Conservation (phyloP, 2,797 vertebrate genomes). For the Orestias chungarensis region DNA sequence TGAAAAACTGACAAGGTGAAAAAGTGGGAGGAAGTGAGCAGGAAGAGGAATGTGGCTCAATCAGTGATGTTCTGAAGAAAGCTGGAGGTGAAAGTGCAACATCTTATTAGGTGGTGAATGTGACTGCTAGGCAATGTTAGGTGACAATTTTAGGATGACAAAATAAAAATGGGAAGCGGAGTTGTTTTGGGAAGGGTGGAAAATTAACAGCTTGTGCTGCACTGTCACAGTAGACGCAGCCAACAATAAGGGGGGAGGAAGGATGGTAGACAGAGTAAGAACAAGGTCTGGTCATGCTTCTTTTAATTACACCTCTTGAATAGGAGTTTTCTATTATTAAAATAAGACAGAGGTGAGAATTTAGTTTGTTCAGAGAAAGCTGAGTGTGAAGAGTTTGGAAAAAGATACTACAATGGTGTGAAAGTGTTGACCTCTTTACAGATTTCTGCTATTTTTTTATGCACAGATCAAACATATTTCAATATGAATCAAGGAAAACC, state of each 20-base stretch:
- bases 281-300: constrained; percentile 52
- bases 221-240: constrained; percentile 43
- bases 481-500: not conserved
- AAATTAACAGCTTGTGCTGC: constrained; percentile 43
- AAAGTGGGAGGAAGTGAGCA: constrained; percentile 39
- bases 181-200: constrained; percentile 15
- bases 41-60: constrained; percentile 51
- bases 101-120: constrained; percentile 53
- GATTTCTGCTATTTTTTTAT: not conserved
- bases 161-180: constrained; percentile 58
- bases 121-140: constrained; percentile 63
- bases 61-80: constrained; percentile 49
- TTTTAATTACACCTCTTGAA: constrained; percentile 65
- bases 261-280: constrained; percentile 41
- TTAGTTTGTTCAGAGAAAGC: constrained; percentile 23
- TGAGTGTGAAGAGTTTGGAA: constrained; percentile 32
- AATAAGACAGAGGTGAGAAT: constrained; percentile 58
- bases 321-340: constrained; percentile 69
- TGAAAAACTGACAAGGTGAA: constrained; percentile 57
- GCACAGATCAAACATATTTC: not conserved
- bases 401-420: constrained; percentile 8
- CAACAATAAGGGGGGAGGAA: constrained; percentile 42
- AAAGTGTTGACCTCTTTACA: not conserved
- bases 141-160: constrained; percentile 71
- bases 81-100: constrained; percentile 54